A percentile compares a stretch with the other conserved stretches of the same genome.
phyloP scores from a whole-genome alignment of 2,888 invertebrate genomes.

The Coelogynopora nodosa region DNA sequence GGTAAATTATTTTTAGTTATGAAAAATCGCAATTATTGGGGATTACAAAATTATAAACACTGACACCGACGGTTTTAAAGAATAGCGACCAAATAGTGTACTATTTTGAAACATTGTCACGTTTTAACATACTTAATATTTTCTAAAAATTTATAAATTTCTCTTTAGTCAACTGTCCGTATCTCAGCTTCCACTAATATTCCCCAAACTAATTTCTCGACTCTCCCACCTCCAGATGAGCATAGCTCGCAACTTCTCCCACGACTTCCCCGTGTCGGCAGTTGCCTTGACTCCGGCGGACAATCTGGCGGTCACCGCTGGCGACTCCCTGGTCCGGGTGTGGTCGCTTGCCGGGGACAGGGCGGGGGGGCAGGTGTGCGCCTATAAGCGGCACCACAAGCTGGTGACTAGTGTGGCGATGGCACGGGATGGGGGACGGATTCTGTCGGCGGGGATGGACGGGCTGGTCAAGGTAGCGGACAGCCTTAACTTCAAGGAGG shows the following conservation, averaged over 20 bases:
- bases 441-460: constrained; percentile 10
- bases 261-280: constrained; percentile 3
- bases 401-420: neutral
- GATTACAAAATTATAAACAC: too few species aligned
- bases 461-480: constrained; percentile 20
- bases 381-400: constrained; percentile 18
- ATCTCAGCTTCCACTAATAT: too few species aligned
- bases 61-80: too few species aligned
- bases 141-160: too few species aligned
- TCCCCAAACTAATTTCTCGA: too few species aligned
- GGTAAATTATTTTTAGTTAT: too few species aligned
- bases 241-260: neutral
- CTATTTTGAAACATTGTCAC: too few species aligned
- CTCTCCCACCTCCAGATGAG: neutral
- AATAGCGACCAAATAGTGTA: too few species aligned
- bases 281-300: neutral
- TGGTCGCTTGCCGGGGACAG: neutral
- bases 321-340: neutral
- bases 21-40: too few species aligned
- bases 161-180: too few species aligned
- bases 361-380: neutral
- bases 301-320: neutral
- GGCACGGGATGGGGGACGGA: neutral
- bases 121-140: too few species aligned
- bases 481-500: neutral